Percentiles rank a stretch among this genome's conserved stretches.
phyloP scores from a whole-genome alignment of 2,797 vertebrate genomes.

The Saguinus oedipus region DNA sequence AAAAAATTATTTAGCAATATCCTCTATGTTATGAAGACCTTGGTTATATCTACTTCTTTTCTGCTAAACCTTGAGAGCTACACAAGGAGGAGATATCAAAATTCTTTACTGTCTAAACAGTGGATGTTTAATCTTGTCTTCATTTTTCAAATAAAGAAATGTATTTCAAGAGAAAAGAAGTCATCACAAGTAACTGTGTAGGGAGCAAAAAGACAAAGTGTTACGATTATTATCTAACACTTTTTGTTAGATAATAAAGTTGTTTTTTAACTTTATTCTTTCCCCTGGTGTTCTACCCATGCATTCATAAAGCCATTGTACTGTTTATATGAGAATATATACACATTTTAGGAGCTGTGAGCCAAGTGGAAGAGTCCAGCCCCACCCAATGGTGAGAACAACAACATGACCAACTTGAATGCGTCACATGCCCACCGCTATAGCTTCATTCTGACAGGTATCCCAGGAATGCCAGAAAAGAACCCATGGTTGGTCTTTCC shows the following conservation, averaged over 20 bases:
- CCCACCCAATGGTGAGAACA: not conserved
- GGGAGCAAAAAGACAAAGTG: not conserved
- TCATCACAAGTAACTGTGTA: not conserved
- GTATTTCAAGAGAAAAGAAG: not conserved
- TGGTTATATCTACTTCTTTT: not conserved
- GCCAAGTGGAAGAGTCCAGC: not conserved
- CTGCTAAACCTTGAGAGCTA: not conserved
- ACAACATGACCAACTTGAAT: constrained; percentile 7
- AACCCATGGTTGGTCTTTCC: constrained; percentile 54
- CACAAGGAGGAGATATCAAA: not conserved
- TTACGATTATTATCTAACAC: not conserved
- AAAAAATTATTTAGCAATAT: not conserved
- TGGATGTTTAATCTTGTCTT: not conserved
- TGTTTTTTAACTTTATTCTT: not conserved
- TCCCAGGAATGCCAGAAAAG: constrained; percentile 61
- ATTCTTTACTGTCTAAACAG: not conserved
- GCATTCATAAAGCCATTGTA: not conserved
- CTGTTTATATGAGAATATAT: not conserved
- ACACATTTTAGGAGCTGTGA: constrained; percentile 46
- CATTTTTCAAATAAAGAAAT: not conserved
- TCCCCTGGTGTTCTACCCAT: not conserved
- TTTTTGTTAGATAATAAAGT: too few relatives aligned
- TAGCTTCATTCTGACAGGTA: constrained; percentile 61
- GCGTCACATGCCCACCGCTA: not conserved
- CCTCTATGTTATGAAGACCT: not conserved